Base-by-base conservation (phyloP, 2,888 invertebrate species). In the Branchellion lobata region DNA sequence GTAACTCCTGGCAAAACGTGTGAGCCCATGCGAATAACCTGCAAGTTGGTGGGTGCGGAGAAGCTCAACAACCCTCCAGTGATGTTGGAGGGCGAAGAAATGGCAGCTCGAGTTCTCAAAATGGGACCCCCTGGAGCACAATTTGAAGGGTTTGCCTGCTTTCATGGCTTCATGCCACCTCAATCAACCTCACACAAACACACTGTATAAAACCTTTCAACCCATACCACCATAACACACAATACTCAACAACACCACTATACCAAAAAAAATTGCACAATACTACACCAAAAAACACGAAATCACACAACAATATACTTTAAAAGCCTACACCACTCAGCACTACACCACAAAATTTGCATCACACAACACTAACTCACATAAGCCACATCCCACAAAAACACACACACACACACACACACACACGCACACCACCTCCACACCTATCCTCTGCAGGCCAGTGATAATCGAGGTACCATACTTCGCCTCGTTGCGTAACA, bases 401-500 rank as follows among this genome's bases (percentile, higher is more conserved):
- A 40, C 40, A 40, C 40, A 40, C 40, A 5, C 5, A 40, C 5
- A 5, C 40, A 40, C 40, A 40, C 14, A 14, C 40, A 40, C 5
- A 5, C 40, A 40, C 40, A 40, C 40, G 14, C 40, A 40, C 40
- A 5, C 5, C 5, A 40, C 40, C 40, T 8, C 5, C 40, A 40
- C 40, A 40, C 40, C 40, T 8, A 40, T 8, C 40, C 40, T 8
- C 40, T 65, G 3, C 85, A 87, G 87, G 71, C 88, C 87, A 34
- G 86, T 88, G 36, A 92, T 96, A 82, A 92, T 97, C 84, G 97
- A 98, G 90, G 95, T 98, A 79, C 99, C 99, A 34, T 99, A 99
- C 89, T 99, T 98, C 89, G 99, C 98, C 0, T 96, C 99, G 0
- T 90, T 99, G 76, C 92, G 99, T 21, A 97, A 96, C 73, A 94